Conservation (phyloP, 2,888 invertebrate species). For the Macrophya annulata region DNA sequence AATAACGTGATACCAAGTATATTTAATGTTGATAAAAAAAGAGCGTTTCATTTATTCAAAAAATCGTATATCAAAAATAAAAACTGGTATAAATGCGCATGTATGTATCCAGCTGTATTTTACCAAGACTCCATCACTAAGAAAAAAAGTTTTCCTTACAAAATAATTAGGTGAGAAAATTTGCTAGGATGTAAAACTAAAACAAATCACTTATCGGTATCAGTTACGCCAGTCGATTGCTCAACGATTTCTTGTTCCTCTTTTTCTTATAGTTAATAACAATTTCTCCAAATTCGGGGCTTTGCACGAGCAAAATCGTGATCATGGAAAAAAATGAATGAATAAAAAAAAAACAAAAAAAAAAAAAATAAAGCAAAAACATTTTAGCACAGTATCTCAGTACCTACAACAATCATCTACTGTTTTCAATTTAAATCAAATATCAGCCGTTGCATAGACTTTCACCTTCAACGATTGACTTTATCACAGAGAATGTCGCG, state of each 20-base stretch:
- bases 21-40: neutral
- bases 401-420: neutral
- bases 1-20: neutral
- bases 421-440: neutral
- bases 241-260: conserved; percentile 59
- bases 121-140: neutral
- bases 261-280: conserved; percentile 56
- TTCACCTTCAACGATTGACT: conserved; percentile 34
- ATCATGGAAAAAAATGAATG: neutral
- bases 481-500: conserved; percentile 49
- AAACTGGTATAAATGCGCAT: neutral
- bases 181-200: neutral
- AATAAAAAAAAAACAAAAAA: neutral
- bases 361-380: neutral
- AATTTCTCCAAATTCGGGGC: conserved; percentile 62
- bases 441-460: conserved; percentile 23
- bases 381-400: neutral
- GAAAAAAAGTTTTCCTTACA: neutral
- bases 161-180: neutral
- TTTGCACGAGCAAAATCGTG: conserved; percentile 55
- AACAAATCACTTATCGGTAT: neutral
- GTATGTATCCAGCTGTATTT: neutral
- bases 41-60: neutral
- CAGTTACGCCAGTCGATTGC: conserved; percentile 57
- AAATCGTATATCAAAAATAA: neutral